Evolutionary conservation across 92 coral and sea anemone species (phyloP).

Genomic region (Palythoa grandiflora): DNA sequence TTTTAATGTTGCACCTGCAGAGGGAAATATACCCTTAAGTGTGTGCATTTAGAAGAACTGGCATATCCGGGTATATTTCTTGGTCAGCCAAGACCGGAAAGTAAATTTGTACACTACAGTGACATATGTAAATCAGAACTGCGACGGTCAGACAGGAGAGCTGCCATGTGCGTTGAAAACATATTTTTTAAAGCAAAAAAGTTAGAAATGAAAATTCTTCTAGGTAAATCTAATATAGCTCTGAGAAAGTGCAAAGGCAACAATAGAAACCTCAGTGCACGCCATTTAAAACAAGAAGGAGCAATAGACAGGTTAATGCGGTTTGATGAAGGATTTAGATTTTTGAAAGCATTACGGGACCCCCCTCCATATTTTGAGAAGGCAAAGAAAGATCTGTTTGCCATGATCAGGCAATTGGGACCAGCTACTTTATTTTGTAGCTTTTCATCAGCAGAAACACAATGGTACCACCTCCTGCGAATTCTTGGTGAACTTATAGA

Average conservation of each 20-base stretch:
- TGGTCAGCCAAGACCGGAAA: conserved; percentile 9
- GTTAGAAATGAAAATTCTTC: background rate
- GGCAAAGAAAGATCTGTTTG: background rate
- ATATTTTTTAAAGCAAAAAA: too few relatives aligned
- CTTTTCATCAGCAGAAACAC: too few relatives aligned
- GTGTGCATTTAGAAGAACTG: conserved; percentile 71
- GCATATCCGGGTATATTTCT: conserved; percentile 79
- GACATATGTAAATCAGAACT: too few relatives aligned
- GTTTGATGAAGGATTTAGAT: background rate
- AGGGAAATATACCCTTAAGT: conserved; percentile 74
- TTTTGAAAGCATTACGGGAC: background rate
- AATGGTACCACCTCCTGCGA: background rate
- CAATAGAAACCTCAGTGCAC: conserved; percentile 9
- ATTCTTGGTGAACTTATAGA: conserved; percentile 17
- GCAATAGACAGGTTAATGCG: conserved; percentile 14
- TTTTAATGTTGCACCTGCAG: conserved; percentile 78
- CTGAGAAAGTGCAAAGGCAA: conserved; percentile 1
- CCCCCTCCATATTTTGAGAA: too few relatives aligned
- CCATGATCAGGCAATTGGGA: background rate
- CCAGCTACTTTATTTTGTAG: too few relatives aligned
- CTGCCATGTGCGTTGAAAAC: too few relatives aligned
- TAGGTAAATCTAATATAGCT: background rate
- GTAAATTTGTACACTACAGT: background rate
- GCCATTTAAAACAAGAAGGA: conserved; percentile 8
- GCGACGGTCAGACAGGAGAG: background rate